Percentiles rank a stretch among this genome's conserved stretches.
Conservation (phyloP, 2,797 vertebrate genomes). For the Etheostoma nigrum region DNA sequence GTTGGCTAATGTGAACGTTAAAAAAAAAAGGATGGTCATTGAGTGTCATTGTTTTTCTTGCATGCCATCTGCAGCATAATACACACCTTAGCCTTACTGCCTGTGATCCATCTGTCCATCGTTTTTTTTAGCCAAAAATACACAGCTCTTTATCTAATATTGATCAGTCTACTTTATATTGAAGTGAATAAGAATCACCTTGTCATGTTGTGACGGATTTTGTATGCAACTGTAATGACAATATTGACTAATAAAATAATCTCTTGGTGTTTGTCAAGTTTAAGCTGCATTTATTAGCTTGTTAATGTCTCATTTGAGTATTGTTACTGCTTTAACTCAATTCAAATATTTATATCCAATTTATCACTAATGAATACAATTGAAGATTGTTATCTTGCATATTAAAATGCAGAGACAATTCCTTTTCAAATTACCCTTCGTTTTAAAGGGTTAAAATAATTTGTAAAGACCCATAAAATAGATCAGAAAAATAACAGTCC, state of each 20-base stretch:
- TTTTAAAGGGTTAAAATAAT: neutral
- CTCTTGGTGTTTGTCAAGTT: neutral
- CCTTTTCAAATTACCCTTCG: neutral
- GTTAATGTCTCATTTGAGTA: constrained; percentile 1
- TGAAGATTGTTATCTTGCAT: neutral
- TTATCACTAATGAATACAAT: neutral
- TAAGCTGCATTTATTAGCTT: neutral
- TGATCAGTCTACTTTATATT: neutral
- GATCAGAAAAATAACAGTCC: neutral
- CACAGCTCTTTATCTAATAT: neutral
- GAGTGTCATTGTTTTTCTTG: neutral
- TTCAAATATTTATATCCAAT: constrained; percentile 5
- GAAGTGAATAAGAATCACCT: neutral
- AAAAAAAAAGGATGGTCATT: neutral
- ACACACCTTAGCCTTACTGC: neutral
- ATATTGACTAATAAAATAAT: neutral
- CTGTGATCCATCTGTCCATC: neutral
- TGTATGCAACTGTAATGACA: too few species aligned
- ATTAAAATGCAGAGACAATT: neutral
- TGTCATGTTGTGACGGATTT: neutral
- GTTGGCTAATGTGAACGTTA: too few species aligned
- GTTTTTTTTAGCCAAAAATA: neutral
- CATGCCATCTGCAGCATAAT: neutral
- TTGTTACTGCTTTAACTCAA: neutral
- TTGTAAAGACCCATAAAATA: neutral